phyloP scores from a whole-genome alignment of 2,797 vertebrate species.

The Falco rusticolus region DNA sequence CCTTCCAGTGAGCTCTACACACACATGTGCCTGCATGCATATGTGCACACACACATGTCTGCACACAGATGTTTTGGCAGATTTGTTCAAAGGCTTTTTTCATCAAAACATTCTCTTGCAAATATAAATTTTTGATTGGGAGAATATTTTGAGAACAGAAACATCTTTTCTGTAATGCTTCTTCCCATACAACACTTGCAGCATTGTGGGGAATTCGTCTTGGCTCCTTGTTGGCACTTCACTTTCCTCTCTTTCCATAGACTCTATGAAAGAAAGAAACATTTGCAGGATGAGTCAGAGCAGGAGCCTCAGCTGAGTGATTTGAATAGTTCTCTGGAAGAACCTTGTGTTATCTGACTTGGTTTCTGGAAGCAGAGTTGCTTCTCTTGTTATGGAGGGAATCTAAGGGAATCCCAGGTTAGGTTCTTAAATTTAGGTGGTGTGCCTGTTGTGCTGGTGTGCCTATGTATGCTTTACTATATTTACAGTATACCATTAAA shows the following conservation, averaged over 20 bases:
- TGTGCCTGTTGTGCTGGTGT: not conserved
- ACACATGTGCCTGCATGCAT: not conserved
- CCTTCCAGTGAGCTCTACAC: not conserved
- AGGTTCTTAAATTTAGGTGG: not conserved
- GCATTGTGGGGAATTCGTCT: not conserved
- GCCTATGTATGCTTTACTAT: not conserved
- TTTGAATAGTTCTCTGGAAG: not conserved
- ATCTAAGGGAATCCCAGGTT: not conserved
- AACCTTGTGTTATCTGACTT: not conserved
- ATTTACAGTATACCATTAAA: not conserved
- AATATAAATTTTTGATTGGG: not conserved
- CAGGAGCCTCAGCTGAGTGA: not conserved
- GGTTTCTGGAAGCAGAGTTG: not conserved
- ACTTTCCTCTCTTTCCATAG: not conserved
- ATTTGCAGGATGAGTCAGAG: not conserved
- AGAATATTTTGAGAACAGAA: not conserved
- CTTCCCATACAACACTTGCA: not conserved
- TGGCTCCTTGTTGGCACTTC: not conserved
- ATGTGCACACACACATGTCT: rapidly evolving
- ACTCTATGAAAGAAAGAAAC: not conserved
- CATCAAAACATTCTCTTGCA: not conserved
- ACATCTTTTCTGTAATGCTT: not conserved
- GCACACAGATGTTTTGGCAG: not conserved
- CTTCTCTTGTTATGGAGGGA: not conserved
- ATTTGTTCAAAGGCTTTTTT: not conserved